These are phyloP conservation scores for Torymus auratus DNA, from an alignment of 2,888 invertebrate genomes.

Conservation along the genomic window DNA sequence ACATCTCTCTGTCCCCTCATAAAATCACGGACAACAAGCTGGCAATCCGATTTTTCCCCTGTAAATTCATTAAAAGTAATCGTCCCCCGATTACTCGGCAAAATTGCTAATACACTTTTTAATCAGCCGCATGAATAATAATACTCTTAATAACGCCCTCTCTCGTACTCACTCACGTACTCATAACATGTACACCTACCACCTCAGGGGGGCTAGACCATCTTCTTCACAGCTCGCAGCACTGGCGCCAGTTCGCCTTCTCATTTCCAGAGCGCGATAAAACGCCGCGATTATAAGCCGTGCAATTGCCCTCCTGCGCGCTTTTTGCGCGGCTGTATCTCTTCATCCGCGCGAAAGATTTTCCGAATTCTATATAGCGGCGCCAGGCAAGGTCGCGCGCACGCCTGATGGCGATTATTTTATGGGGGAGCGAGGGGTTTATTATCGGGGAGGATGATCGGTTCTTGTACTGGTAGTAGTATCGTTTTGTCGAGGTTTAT, in stretches of 20 bases:
- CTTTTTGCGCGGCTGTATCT: slow-evolving; percentile 27
- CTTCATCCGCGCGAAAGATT: slow-evolving; percentile 46
- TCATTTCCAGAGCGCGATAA: slow-evolving; percentile 48
- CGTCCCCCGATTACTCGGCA: slow-evolving; percentile 4
- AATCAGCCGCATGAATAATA: slow-evolving; percentile 39
- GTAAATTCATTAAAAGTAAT: slow-evolving; percentile 24
- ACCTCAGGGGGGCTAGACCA: no score
- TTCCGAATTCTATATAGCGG: slow-evolving; percentile 36
- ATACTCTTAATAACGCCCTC: slow-evolving; percentile 35
- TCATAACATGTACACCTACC: neutral
- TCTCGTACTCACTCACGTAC: neutral
- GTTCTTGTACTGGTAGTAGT: no score
- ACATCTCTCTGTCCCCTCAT: neutral
- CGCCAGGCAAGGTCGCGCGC: neutral
- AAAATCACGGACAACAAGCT: neutral
- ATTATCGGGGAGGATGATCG: no score
- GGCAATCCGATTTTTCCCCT: slow-evolving; percentile 1
- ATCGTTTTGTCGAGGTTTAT: no score
- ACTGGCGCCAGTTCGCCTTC: neutral
- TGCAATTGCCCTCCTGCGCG: slow-evolving; percentile 9
- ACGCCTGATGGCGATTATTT: slow-evolving; percentile 24
- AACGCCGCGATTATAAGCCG: slow-evolving; percentile 31
- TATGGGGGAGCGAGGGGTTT: slow-evolving; percentile 1
- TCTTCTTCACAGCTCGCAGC: neutral
- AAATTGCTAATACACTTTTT: slow-evolving; percentile 23